Evolutionary conservation across 2,113 vertebrate genomes (phyloP).

Genomic region (Chiloscyllium plagiosum): DNA sequence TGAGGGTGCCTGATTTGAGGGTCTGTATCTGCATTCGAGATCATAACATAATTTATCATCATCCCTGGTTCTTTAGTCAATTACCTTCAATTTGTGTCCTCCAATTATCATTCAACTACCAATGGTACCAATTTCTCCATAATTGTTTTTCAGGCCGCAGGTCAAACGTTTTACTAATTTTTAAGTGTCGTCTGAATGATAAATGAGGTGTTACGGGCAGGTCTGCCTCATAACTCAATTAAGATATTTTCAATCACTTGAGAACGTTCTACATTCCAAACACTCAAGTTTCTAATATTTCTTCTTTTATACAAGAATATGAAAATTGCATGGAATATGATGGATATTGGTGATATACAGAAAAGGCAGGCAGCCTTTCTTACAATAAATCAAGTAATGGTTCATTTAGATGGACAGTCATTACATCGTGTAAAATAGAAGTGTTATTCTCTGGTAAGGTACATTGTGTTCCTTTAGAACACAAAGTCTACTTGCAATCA

Average conservation of each 20-base stretch:
- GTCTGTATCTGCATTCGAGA: not conserved
- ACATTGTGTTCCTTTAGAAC: not conserved
- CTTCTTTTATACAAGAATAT: not conserved
- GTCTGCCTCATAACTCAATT: not conserved
- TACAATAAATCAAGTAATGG: not conserved
- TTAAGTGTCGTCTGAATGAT: not conserved
- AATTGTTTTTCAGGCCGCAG: not conserved
- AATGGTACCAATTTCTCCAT: not conserved
- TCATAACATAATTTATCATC: not conserved
- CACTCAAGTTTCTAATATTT: not conserved
- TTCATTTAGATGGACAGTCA: not conserved
- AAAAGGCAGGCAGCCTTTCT: not conserved
- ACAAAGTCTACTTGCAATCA: not conserved
- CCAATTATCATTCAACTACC: not conserved
- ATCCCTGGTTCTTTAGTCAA: not conserved
- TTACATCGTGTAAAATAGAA: not conserved
- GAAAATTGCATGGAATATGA: not conserved
- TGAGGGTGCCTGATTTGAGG: too few species aligned
- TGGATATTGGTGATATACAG: not conserved
- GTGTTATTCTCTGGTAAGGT: not conserved
- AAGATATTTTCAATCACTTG: not conserved
- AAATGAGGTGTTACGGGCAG: not conserved
- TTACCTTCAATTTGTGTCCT: not conserved
- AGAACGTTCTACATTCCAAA: not conserved
- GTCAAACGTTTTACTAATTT: not conserved